Evolutionary conservation across 2,113 vertebrate genomes (phyloP), one percentile per base, ranked within the genome.

Genomic region (Nansenia antarctica): DNA sequence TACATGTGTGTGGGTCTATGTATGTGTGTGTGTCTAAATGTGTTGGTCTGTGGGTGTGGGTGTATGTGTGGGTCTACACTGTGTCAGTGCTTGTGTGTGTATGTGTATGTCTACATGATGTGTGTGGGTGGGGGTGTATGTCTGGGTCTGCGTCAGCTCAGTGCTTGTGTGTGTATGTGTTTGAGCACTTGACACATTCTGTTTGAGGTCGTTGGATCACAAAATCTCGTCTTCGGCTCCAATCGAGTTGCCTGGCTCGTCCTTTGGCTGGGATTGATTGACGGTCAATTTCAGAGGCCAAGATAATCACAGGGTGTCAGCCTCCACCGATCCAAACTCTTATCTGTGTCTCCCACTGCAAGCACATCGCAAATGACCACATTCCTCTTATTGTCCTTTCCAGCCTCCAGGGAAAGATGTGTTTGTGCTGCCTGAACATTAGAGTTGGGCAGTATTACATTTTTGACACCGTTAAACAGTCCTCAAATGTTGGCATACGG

Each of bases 301-400:
- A 86, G 89, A 89, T 91, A 88, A 90, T 89, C 84, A 80, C 85
- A 79, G 74, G 52, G 69, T 91, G 89, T 91, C 89, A 87, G 84
- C 74, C 80, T 82, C 77, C 81, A 86, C 88, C 83, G 79, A 92
- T 91, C 88, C 87, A 79, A 76, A 79, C 74, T 81, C 90, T 92
- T 92, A 92, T 92, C 91, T 86, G 73, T 55, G 79, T 87, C 84
- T 86, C 84, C 82, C 80, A 73, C 76, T 79, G 85, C 85, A 80
- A 74, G 82, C 74, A 58, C 62, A 73, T 72, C 70, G 59, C 84
- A 86, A 87, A 88, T 87, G 83, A 88, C 86, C 79, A 79, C 54
- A 71, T n/a, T 65, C 59, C 79, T 82, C 60, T 76, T 70, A 66
- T 69, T 82, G 77, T 78, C 37, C 57, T 24, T 24, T 8, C n/a